phyloP scores from a whole-genome alignment of 92 coral and sea anemone genomes.

The Epizoanthus illoricatus region DNA sequence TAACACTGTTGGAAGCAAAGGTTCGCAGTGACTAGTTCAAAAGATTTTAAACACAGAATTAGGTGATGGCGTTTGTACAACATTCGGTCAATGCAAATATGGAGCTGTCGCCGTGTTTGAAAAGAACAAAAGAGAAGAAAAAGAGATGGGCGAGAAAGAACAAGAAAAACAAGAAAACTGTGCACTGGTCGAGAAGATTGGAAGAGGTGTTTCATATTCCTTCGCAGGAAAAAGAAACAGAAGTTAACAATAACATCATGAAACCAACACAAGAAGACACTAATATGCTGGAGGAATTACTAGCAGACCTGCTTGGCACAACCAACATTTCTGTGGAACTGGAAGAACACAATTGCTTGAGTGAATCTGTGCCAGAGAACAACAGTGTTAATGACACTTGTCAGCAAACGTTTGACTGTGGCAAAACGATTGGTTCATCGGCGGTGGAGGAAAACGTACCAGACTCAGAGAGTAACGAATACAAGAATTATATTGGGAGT shows the following conservation, averaged over 20 bases:
- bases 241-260: not conserved
- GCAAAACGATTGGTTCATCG: not conserved
- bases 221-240: not conserved
- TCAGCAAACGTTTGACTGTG: not conserved
- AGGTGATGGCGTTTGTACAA: too few species aligned
- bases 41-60: too few species aligned
- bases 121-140: not conserved
- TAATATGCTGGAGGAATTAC: not conserved
- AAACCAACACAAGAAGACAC: conserved; percentile 9
- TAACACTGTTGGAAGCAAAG: too few species aligned
- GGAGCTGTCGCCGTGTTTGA: conserved; percentile 9
- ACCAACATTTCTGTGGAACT: not conserved
- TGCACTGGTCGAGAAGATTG: conserved; percentile 29
- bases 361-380: not conserved
- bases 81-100: not conserved
- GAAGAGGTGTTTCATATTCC: conserved; percentile 20
- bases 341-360: not conserved
- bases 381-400: too few species aligned
- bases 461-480: not conserved
- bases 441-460: not conserved
- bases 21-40: too few species aligned
- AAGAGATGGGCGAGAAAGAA: conserved; percentile 7
- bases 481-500: not conserved
- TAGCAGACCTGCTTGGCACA: conserved; percentile 20
- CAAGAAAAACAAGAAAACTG: conserved; percentile 18